Evolutionary conservation across 2,888 invertebrate genomes (phyloP), one percentile per base, ranked within the genome.

Genomic region (Linyphia triangularis): DNA sequence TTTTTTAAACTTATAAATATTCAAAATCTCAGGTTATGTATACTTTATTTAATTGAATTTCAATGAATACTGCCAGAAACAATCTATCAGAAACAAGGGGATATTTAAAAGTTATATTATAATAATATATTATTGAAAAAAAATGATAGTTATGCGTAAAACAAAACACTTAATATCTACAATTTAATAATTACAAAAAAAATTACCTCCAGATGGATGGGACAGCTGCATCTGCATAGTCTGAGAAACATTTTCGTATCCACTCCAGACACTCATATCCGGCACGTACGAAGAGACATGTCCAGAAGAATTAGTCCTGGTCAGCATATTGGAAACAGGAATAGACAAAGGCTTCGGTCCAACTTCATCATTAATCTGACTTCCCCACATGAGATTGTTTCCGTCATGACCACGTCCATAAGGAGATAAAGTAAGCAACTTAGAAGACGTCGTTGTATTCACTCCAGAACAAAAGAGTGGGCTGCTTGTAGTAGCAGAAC

Each of bases 321-420:
- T 69, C 19, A 82, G 61, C 40, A 88, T 30, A 22, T 69, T 67
- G 7, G 82, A 43, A 16, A 65, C 51, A 9, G 88, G 22, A 7
- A 88, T 69, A 2, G 88, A 43, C n/a, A 85, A 19, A 16, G 85
- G 30, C 28, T 88, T 88, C 2, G 83, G 40, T 1, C 63, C 78
- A 13, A 88, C n/a, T n/a, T 88, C 88, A 3, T 88, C 88, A 57
- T 24, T 51, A 10, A 88, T 78, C 57, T 77, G 88, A n/a, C n/a
- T n/a, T 4, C 88, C 77, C 88, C 88, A 88, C 88, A 88, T 88
- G 26, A 88, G 83, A 37, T 63, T 85, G 43, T 59, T 81, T 28
- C 1, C 16, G 10, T 88, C 82, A 16, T 88, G 81, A 19, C 57
- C 77, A 2, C 88, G 51, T 4, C 63, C 86, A 43, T 88, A 88